These are phyloP conservation scores for Eurytoma californica DNA, from an alignment of 2,888 invertebrate species.

Conservation along the genomic window DNA sequence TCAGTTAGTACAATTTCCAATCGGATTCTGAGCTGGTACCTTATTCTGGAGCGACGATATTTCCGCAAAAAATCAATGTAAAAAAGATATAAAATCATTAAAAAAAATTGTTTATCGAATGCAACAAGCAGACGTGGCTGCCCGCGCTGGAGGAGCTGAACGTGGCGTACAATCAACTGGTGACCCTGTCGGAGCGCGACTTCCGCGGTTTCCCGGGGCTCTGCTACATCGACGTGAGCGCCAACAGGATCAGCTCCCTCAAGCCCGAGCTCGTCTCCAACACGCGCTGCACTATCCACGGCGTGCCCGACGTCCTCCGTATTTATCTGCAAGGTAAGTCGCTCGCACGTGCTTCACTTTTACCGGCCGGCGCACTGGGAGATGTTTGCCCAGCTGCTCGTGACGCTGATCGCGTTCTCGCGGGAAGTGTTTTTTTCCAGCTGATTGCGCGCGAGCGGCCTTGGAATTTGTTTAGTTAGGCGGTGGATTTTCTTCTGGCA, in stretches of 20 bases:
- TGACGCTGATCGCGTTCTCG: too few relatives aligned
- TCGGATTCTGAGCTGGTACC: too few relatives aligned
- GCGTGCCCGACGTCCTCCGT: slow-evolving; percentile 85
- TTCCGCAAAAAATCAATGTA: too few relatives aligned
- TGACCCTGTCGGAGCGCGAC: slow-evolving; percentile 84
- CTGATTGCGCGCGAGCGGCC: too few relatives aligned
- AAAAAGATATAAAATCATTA: too few relatives aligned
- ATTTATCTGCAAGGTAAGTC: slow-evolving; percentile 87
- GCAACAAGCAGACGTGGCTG: slow-evolving; percentile 81
- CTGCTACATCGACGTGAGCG: slow-evolving; percentile 87
- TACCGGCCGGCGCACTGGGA: too few relatives aligned
- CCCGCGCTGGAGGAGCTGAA: slow-evolving; percentile 86
- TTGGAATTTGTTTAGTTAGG: too few relatives aligned
- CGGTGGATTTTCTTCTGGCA: too few relatives aligned
- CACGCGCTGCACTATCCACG: slow-evolving; percentile 87
- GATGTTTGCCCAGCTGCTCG: neutral
- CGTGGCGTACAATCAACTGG: slow-evolving; percentile 85
- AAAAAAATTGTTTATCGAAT: neutral
- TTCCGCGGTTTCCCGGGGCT: slow-evolving; percentile 89
- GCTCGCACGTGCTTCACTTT: too few relatives aligned
- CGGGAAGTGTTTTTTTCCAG: too few relatives aligned
- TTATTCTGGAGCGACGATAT: too few relatives aligned
- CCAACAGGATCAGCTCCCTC: slow-evolving; percentile 84
- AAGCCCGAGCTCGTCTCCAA: slow-evolving; percentile 87
- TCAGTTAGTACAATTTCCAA: too few relatives aligned